Conservation (phyloP, 2,797 vertebrate species). For the Pagetopsis macropterus region DNA sequence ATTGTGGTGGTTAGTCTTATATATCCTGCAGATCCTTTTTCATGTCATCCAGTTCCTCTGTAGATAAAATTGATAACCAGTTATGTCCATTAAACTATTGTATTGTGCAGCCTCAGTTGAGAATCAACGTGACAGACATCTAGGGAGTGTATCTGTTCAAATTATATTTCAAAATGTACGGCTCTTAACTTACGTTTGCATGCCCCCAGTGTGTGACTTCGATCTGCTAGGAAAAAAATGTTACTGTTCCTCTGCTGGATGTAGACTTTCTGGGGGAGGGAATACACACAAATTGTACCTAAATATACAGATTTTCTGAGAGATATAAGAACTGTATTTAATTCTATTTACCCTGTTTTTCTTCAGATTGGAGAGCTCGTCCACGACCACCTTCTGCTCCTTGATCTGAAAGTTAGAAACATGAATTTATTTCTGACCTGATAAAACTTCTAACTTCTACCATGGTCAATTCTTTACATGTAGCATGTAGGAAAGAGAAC, state of each 20-base stretch:
- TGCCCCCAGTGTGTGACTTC: conserved; percentile 84
- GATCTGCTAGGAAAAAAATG: conserved; percentile 92
- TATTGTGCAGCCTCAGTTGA: neutral
- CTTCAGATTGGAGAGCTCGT: conserved; percentile 95
- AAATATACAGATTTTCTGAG: neutral
- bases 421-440: neutral
- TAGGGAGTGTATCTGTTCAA: neutral
- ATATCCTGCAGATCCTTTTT: conserved; percentile 89
- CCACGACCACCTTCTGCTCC: conserved; percentile 91
- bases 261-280: conserved; percentile 87
- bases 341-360: conserved; percentile 87
- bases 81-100: neutral
- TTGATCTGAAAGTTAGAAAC: conserved; percentile 84
- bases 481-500: neutral
- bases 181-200: conserved; percentile 88
- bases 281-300: neutral
- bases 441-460: neutral
- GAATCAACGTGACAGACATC: neutral
- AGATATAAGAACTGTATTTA: too few relatives aligned
- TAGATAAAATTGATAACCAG: conserved; percentile 3
- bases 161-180: neutral
- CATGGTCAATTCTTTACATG: neutral
- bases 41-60: conserved; percentile 90
- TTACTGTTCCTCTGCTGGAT: conserved; percentile 94
- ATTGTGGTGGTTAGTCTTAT: conserved; percentile 81